phyloP scores from a whole-genome alignment of 2,113 vertebrate species.

The Phrynocephalus versicolor region DNA sequence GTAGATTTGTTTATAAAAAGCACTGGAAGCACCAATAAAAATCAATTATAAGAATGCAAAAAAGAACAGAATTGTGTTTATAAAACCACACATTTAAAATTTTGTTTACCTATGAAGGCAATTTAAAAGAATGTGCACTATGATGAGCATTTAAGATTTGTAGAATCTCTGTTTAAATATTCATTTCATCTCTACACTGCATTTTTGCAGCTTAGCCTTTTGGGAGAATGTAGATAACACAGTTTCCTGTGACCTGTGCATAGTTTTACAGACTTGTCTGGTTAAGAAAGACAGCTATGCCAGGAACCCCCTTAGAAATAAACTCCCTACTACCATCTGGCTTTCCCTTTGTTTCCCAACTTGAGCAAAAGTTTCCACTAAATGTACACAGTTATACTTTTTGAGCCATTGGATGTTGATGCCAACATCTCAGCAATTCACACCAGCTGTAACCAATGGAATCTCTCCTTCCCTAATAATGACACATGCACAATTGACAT shows the following conservation, averaged over 20 bases:
- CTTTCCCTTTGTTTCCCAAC: background rate
- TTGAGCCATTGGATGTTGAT: constrained; percentile 9
- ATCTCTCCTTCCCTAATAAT: constrained; percentile 22
- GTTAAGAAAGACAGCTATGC: background rate
- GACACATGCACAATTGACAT: constrained; percentile 24
- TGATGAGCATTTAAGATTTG: background rate
- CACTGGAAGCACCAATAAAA: background rate
- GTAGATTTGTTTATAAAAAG: background rate
- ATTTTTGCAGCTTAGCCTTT: background rate
- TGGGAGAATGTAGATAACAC: background rate
- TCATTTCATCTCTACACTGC: background rate
- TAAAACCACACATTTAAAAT: constrained; percentile 1
- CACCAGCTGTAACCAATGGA: constrained; percentile 29
- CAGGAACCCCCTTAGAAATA: background rate
- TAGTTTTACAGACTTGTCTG: background rate
- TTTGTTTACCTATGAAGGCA: background rate
- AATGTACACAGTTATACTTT: background rate
- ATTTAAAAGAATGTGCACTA: background rate
- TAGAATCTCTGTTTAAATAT: constrained; percentile 16
- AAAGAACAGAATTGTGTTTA: background rate
- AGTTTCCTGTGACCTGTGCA: background rate
- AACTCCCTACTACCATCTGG: background rate
- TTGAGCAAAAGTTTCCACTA: background rate
- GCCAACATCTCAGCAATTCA: constrained; percentile 29
- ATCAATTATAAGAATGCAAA: background rate